Evolutionary conservation across 2,797 vertebrate species (phyloP), one percentile per base, ranked within the genome.

Genomic region (Takifugu ocellatus): DNA sequence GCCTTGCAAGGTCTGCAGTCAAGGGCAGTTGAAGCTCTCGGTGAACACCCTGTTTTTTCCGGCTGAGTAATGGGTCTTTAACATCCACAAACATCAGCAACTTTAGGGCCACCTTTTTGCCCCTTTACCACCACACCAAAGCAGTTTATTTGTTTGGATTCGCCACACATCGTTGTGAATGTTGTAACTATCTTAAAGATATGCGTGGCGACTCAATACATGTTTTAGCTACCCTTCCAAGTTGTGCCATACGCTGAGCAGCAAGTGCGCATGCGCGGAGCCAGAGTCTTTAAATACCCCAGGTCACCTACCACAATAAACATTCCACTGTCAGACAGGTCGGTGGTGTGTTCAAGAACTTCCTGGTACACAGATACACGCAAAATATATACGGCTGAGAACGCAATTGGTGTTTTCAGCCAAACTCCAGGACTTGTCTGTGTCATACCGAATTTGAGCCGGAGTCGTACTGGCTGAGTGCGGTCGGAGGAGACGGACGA

Each of bases 291-390:
- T 92, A 92, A 92, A 91, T 87, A 88, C 84, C 44, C 89, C 83
- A 82, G 86, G 90, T 90, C 90, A 91, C 88, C 88, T 88, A 87
- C 85, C 84, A 88, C 85, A 90, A 89, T 90, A 84, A 90, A 91
- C 88, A 88, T 80, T 86, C 83, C 71, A 71, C 79, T 84, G 84
- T 79, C 87, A 88, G 84, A 83, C 87, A 85, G 85, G 78, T 77
- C 76, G 65, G 49, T 70, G 71, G 61, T 60, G 61, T 16, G n/a
- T 33, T 59, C 36, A 51, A 53, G 77, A 60, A 70, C 78, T 61
- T 55, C 8, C 44, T 9, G 17, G 6, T 7, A 46, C 44, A n/a
- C 56, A 78, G 55, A 61, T 45, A 54, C 56, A 66, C 48, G 73
- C 67, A 63, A 71, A 73, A 81, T 56, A 74, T 61, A 77, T 61